Base-by-base conservation (phyloP, 1,140 invertebrate species). In the Atta texana region DNA sequence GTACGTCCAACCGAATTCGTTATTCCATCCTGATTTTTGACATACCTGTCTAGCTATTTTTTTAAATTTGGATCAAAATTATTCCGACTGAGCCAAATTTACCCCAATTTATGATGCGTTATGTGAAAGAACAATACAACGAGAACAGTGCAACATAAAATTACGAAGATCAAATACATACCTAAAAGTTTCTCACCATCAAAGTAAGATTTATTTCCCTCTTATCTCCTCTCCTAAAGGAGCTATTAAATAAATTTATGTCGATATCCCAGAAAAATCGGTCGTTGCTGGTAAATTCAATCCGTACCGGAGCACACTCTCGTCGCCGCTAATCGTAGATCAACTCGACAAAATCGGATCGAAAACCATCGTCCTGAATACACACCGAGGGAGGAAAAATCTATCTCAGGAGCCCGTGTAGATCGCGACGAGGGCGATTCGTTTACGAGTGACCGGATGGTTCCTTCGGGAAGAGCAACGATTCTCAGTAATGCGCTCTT, bases 381-480 rank as follows among this genome's bases (percentile, higher is more conserved):
- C 14, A 59, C 31, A 39, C 39, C 24, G 44, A 24, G 10, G n/a
- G 7, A 31, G 28, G 24, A 34, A 68, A 80, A 80, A 68, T 68
- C 63, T 51, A 55, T 3, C 74, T n/a, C 16, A 16, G 10, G 59
- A 59, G 34, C 28, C 0, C 16, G 24, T 14, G 55, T 39, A 72
- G 5, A 12, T 57, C n/a, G 74, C 72, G 44, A 24, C 64, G 10
- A 61, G 68, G 51, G 61, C 51, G 34, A 57, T 16, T 82, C 61
- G 53, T 88, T 88, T 80, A 85, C 88, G 81, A 80, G 86, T 59
- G 39, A 75, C 12, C 1, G 28, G 78, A 71, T 88, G 57, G 69
- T 63, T 86, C 68, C 71, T 85, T 49, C 55, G 6, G 31, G n/a
- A n/a, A 75, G 24, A 24, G 24, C 39, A 39, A 24, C 55, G 49